Base-by-base conservation (phyloP, 2,888 invertebrate species). In the Choristoneura rosaceana region DNA sequence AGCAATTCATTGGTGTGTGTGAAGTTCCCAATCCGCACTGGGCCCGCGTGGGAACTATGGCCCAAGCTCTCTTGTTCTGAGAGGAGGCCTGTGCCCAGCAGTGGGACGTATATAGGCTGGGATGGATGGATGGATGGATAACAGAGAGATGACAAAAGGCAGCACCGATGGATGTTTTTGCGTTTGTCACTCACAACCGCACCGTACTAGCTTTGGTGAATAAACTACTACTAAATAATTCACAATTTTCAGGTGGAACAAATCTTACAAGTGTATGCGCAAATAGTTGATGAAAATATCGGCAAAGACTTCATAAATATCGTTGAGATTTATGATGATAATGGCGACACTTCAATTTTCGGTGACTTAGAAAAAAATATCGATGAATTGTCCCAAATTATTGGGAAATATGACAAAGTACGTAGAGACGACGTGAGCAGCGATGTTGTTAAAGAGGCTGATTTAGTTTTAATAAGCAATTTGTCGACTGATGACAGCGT, bases 251-350 rank as follows among this genome's bases (percentile, higher is more conserved):
- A 86, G 85, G 68, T 80, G 38, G 59, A 71, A 45, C 76, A 78
- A 4, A 76, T 79, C 2, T 15, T 83, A 3, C 74, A 78, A 66
- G 65, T 79, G 0, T 81, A 75, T 61, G 43, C 84, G 33, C 86
- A 86, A 84, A 81, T 83, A 12, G 78, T 84, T 9, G 77, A 79
- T 45, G 84, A 86, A 75, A 85, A 85, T 73, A 59, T 82, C 3
- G 80, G 79, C 50, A 83, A 80, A 70, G 73, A 76, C 1, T 41
- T 68, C 0, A 75, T 84, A 4, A 81, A 80, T 43, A 74, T 84
- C 2, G 38, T 81, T 0, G 81, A 84, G 73, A 65, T 84, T 17
- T 17, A 69, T 34, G 76, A 78, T 41, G 67, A 75, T 9, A 43
- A 74, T 5, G 68, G 74, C 12, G 73, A 69, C 7, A n/a, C 25